Conservation (phyloP, 1,140 invertebrate species). For the Idris sp. region DNA sequence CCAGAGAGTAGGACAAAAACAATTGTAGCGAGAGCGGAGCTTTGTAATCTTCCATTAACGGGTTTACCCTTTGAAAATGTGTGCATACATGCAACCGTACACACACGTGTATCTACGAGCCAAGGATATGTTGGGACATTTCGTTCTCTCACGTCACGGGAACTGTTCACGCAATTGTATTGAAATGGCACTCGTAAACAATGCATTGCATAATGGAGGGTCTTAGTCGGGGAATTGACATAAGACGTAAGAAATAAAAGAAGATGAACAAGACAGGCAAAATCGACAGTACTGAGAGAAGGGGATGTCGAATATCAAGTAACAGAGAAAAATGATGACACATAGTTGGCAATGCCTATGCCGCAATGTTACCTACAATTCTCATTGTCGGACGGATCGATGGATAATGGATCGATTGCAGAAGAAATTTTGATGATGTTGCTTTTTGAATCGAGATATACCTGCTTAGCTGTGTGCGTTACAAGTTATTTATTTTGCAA, state of each 20-base stretch:
- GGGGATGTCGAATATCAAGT: constrained; percentile 35
- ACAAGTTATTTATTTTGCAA: too few species aligned
- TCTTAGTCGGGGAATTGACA: constrained; percentile 54
- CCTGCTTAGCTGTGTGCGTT: too few species aligned
- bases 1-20: too few species aligned
- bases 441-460: too few species aligned
- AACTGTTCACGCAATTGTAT: constrained; percentile 61
- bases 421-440: too few species aligned
- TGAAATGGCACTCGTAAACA: constrained; percentile 66
- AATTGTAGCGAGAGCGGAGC: constrained; percentile 18
- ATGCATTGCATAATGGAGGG: constrained; percentile 59
- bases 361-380: constrained; percentile 14
- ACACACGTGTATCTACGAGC: constrained; percentile 39
- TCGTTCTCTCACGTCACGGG: constrained; percentile 51
- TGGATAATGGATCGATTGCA: too few species aligned
- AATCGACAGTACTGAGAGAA: constrained; percentile 22
- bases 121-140: constrained; percentile 65
- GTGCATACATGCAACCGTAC: neutral
- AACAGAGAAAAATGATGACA: constrained; percentile 7
- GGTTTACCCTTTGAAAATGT: constrained; percentile 36
- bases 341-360: too few species aligned
- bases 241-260: constrained; percentile 31
- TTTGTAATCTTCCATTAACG: constrained; percentile 24
- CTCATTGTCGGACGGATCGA: constrained; percentile 11
- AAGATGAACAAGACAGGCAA: constrained; percentile 24